phyloP scores from a whole-genome alignment of 2,888 invertebrate species.

The Oscheius sp. region DNA sequence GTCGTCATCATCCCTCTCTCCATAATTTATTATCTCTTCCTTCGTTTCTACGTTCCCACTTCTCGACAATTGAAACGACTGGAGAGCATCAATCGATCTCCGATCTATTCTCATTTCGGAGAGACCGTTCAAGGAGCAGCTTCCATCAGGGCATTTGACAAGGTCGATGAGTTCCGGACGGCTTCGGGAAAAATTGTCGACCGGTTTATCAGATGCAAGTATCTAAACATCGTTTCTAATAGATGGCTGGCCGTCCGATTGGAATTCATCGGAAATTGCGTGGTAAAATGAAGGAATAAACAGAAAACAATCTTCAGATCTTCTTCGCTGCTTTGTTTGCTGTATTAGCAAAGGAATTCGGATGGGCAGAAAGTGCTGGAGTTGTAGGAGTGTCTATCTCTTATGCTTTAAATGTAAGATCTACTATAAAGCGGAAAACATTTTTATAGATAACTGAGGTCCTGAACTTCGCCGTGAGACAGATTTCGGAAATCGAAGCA shows the following conservation, averaged over 20 bases:
- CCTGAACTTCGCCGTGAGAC: conserved; percentile 65
- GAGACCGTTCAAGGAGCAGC: conserved; percentile 73
- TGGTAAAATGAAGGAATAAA: conserved; percentile 78
- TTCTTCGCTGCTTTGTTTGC: conserved; percentile 92
- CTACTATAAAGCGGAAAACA: conserved; percentile 30
- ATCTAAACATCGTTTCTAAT: conserved; percentile 63
- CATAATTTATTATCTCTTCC: conserved; percentile 54
- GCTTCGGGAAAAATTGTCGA: conserved; percentile 31
- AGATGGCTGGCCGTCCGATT: conserved; percentile 89
- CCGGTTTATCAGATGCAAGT: conserved; percentile 52
- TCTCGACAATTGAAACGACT: conserved; percentile 79
- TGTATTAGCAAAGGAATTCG: conserved; percentile 75
- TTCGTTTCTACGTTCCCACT: conserved; percentile 88
- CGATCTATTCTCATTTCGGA: conserved; percentile 68
- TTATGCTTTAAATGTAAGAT: conserved; percentile 73
- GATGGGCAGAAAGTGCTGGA: conserved; percentile 72
- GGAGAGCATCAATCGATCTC: conserved; percentile 64
- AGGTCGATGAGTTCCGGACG: conserved; percentile 31
- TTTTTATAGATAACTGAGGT: conserved; percentile 63
- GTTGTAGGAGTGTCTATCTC: conserved; percentile 74
- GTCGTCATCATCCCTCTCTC: conserved; percentile 60
- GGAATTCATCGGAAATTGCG: conserved; percentile 93
- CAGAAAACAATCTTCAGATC: conserved; percentile 73
- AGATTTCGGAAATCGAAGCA: conserved; percentile 84
- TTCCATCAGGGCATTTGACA: conserved; percentile 69